A percentile compares a stretch with the other conserved stretches of the same genome.
phyloP scores from a whole-genome alignment of 2,113 vertebrate species.

The Globicephala melas region DNA sequence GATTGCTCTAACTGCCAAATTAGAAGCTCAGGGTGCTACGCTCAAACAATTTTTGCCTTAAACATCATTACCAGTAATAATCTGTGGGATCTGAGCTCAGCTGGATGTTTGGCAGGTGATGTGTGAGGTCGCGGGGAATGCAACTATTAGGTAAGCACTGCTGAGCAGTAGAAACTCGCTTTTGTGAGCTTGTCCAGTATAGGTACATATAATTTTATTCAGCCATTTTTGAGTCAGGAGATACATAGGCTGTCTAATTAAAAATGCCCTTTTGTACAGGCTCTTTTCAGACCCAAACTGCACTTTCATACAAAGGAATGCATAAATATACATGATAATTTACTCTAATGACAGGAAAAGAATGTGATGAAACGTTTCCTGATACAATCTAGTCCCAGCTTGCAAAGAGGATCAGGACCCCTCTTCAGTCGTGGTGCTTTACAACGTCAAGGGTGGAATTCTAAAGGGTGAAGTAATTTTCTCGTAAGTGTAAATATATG shows the following conservation, averaged over 20 bases:
- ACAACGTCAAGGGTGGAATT: slow-evolving; percentile 40
- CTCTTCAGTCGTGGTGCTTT: slow-evolving; percentile 56
- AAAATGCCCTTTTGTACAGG: slow-evolving; percentile 60
- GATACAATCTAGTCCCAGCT: slow-evolving; percentile 69
- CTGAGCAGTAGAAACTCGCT: not conserved
- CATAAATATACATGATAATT: slow-evolving; percentile 74
- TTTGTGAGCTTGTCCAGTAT: slow-evolving; percentile 32
- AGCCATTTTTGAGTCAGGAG: slow-evolving; percentile 63
- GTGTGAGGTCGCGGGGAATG: not conserved
- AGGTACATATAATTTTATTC: slow-evolving; percentile 46
- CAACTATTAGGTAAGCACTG: not conserved
- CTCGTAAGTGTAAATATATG: not conserved
- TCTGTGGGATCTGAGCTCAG: slow-evolving; percentile 17
- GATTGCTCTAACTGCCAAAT: slow-evolving; percentile 58
- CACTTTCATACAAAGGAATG: slow-evolving; percentile 69
- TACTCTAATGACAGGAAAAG: slow-evolving; percentile 74
- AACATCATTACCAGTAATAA: slow-evolving; percentile 62
- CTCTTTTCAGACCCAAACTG: slow-evolving; percentile 60
- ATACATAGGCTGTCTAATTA: slow-evolving; percentile 64
- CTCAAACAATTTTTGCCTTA: slow-evolving; percentile 51
- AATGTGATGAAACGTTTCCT: slow-evolving; percentile 74
- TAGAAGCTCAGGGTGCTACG: slow-evolving; percentile 38
- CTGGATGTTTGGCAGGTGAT: slow-evolving; percentile 15
- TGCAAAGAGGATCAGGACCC: slow-evolving; percentile 35
- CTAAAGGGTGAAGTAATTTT: slow-evolving; percentile 58